A percentile compares a stretch with the other conserved stretches of the same genome.
These are phyloP conservation scores for Brachypterus glaber DNA, from an alignment of 2,888 invertebrate species.

Conservation along the genomic window DNA sequence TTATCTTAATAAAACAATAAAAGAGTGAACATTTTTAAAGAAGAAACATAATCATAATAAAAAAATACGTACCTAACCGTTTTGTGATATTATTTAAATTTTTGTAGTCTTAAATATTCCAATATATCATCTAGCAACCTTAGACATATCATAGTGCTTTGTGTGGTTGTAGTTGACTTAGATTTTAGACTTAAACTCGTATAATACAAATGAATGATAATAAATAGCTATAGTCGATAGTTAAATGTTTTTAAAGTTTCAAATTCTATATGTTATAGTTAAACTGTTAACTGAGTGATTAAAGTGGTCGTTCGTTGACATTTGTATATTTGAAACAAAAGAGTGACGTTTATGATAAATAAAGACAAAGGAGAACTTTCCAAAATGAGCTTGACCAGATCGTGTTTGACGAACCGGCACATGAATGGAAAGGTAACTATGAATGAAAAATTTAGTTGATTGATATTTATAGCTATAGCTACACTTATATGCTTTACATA, in stretches of 20 bases:
- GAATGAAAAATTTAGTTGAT: conserved; percentile 8
- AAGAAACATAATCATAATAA: conserved; percentile 11
- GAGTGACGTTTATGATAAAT: conserved; percentile 13
- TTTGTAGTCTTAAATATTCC: conserved; percentile 17
- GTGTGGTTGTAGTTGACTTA: conserved; percentile 15
- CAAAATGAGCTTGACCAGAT: conserved; percentile 32
- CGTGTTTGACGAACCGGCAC: conserved; percentile 30
- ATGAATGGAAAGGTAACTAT: conserved; percentile 35
- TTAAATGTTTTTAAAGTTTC: background rate
- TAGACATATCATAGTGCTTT: conserved; percentile 28
- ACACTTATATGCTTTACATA: too few relatives aligned
- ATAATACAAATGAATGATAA: conserved; percentile 23
- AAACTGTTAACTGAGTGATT: too few relatives aligned
- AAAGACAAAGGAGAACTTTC: conserved; percentile 5
- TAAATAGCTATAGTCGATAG: conserved; percentile 20
- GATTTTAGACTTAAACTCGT: too few relatives aligned
- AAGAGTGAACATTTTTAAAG: too few relatives aligned
- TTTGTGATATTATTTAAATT: conserved; percentile 26
- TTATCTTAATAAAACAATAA: too few relatives aligned
- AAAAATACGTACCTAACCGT: conserved; percentile 27
- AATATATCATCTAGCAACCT: conserved; percentile 10
- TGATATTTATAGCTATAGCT: conserved; percentile 2
- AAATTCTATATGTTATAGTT: background rate
- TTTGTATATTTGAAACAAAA: conserved; percentile 12
- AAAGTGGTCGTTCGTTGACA: too few relatives aligned